Evolutionary conservation across 2,888 invertebrate species (phyloP), one percentile per base, ranked within the genome.

Genomic region (Callyntrura sp.): DNA sequence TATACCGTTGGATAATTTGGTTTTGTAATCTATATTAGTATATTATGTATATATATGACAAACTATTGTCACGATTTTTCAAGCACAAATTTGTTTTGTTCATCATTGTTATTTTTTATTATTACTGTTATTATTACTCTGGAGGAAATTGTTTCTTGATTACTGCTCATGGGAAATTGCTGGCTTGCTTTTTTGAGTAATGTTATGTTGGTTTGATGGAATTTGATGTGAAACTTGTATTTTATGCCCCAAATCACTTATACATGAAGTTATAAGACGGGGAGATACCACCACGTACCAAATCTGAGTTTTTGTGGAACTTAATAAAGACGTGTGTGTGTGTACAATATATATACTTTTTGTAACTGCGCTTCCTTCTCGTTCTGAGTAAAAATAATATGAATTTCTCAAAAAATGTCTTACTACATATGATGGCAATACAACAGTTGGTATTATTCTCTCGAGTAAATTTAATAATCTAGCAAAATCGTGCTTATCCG

Each of bases 71-170:
- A 90, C 90, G 90, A 90, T 85, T 90, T 89, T 85, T 81, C 76
- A 90, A 85, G 73, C 90, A 85, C 90, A 89, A 89, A 84, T 89
- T 89, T 88, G 88, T 88, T 89, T 89, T 85, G 85, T 73, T 89
- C 89, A 89, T 89, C 85, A 89, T 89, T 89, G 84, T 89, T 89
- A 78, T 85, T 89, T 89, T n/a, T 89, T 89, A 89, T 89, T 89
- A 89, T 89, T 89, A 89, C 89, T 89, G 89, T 89, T 89, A 89
- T 89, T 89, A 89, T 85, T 89, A 68, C 79, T 90, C 85, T 90
- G 90, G 85, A 90, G 90, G 85, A 90, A 90, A 90, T 90, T 90
- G 90, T 73, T 85, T 81, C 84, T 90, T 90, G 90, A 90, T 90
- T 90, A 85, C 90, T 90, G 85, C 85, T 81, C 85, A 85, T 90